These are phyloP conservation scores for Melanargia galathea DNA, from an alignment of 2,888 invertebrate genomes.

Conservation along the genomic window DNA sequence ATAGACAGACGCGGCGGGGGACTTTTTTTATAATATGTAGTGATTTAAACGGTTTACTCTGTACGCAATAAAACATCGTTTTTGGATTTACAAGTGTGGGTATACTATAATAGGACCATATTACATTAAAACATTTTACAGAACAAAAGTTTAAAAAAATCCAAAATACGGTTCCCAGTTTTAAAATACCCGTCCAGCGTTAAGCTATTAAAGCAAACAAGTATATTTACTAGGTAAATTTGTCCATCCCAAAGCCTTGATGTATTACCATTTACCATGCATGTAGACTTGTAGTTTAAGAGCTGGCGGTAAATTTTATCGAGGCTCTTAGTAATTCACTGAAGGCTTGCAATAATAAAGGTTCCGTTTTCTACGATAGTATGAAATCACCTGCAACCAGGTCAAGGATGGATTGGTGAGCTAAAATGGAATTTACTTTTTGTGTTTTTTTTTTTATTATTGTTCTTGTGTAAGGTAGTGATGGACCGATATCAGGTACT, in stretches of 20 bases:
- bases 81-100: not conserved
- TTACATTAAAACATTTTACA: not conserved
- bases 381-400: too few relatives aligned
- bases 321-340: not conserved
- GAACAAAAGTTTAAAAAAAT: slow-evolving; percentile 1
- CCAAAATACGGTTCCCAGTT: slow-evolving; percentile 8
- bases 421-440: too few relatives aligned
- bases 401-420: too few relatives aligned
- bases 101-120: too few relatives aligned
- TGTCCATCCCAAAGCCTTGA: slow-evolving; percentile 27
- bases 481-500: too few relatives aligned
- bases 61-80: not conserved
- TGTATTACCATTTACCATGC: slow-evolving; percentile 32
- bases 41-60: not conserved
- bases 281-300: slow-evolving; percentile 20
- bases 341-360: not conserved
- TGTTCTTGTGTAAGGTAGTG: too few relatives aligned
- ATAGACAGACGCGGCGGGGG: too few relatives aligned
- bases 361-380: too few relatives aligned
- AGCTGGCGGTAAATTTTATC: not conserved
- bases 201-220: slow-evolving; percentile 33
- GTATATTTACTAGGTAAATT: slow-evolving; percentile 29
- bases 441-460: too few relatives aligned
- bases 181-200: slow-evolving; percentile 15
- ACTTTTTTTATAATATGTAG: too few relatives aligned